Conservation (phyloP, 2,113 vertebrate genomes). For the Stomatorhinus ivindoensis region DNA sequence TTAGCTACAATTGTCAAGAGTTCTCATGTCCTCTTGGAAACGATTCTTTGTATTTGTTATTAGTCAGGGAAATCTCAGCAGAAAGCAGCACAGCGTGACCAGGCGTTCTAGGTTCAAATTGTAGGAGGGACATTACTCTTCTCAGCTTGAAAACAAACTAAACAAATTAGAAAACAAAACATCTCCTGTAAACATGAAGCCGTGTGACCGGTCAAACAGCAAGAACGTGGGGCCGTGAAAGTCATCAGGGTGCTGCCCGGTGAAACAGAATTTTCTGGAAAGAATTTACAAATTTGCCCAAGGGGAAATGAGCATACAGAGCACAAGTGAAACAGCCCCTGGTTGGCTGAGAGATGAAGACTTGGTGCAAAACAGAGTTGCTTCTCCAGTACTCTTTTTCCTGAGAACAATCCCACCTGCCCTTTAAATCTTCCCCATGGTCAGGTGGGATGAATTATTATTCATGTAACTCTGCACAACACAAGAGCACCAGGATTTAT, state of each 20-base stretch:
- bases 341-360: not conserved
- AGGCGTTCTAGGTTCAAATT: not conserved
- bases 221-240: not conserved
- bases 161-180: conserved; percentile 7
- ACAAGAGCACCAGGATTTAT: not conserved
- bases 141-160: not conserved
- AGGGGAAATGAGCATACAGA: not conserved
- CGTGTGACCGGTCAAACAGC: not conserved
- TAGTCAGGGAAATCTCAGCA: not conserved
- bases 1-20: not conserved
- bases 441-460: conserved; percentile 18
- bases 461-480: not conserved
- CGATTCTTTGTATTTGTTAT: not conserved
- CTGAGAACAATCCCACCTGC: conserved; percentile 7
- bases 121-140: not conserved
- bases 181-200: not conserved
- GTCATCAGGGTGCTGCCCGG: not conserved
- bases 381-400: not conserved
- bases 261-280: conserved; percentile 1
- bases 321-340: not conserved
- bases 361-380: not conserved
- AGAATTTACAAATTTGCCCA: not conserved
- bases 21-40: not conserved
- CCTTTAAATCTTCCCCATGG: conserved; percentile 10
- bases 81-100: not conserved